Conservation (phyloP, 2,888 invertebrate genomes). For the Lithosia quadra region DNA sequence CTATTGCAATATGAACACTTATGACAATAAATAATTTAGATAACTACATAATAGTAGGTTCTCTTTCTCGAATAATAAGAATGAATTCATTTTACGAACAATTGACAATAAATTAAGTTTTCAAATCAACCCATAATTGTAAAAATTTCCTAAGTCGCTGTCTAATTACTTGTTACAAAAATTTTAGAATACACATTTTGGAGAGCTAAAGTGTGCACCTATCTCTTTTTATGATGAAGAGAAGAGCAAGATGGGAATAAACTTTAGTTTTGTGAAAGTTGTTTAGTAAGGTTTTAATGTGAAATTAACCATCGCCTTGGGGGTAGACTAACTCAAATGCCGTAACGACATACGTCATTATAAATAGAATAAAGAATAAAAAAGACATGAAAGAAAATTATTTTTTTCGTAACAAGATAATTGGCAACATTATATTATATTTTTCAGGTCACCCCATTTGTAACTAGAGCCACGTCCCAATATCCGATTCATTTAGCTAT, state of each 20-base stretch:
- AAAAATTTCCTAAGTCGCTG: neutral
- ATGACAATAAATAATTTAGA: too few species aligned
- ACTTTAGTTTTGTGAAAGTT: neutral
- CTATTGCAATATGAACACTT: too few species aligned
- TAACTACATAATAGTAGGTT: neutral
- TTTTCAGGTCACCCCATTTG: constrained; percentile 32
- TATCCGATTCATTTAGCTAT: constrained; percentile 70
- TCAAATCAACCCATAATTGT: neutral
- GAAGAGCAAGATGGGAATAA: neutral
- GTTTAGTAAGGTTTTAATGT: neutral
- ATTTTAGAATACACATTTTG: neutral
- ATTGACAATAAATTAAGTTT: neutral
- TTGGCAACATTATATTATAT: neutral
- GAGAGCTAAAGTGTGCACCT: neutral
- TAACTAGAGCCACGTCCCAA: constrained; percentile 75
- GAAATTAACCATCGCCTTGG: neutral
- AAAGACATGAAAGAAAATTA: neutral
- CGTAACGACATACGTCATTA: neutral
- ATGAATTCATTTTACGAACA: neutral
- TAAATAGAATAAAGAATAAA: neutral
- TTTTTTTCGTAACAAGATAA: neutral
- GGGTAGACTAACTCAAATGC: neutral
- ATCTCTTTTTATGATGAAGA: neutral
- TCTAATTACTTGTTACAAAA: constrained; percentile 1
- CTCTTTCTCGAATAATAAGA: neutral